A percentile compares a stretch with the other conserved stretches of the same genome.
These are phyloP conservation scores for Mesorhabditis spiculigera DNA, from an alignment of 2,888 invertebrate species.

Conservation along the genomic window DNA sequence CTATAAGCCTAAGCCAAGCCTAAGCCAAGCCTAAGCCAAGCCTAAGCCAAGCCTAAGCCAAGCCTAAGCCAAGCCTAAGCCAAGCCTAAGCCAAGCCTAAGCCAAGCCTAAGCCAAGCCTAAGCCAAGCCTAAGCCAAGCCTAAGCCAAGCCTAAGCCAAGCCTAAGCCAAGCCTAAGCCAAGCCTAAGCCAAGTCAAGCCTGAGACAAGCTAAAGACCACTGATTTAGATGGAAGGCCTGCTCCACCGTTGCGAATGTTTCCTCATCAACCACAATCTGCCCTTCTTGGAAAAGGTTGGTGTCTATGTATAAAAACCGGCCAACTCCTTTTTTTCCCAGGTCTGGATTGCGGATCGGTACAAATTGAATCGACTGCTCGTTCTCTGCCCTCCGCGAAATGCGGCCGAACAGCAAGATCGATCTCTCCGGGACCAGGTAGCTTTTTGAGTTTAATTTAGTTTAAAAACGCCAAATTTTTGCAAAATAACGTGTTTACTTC, in stretches of 20 bases:
- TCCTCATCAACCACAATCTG: constrained; percentile 52
- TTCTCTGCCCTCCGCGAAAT: constrained; percentile 55
- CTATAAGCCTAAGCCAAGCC: not conserved
- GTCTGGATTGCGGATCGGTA: constrained; percentile 58
- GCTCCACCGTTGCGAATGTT: constrained; percentile 57
- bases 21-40: not conserved
- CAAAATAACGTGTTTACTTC: not conserved
- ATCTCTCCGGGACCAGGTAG: constrained; percentile 46
- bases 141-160: not conserved
- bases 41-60: not conserved
- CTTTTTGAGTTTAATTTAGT: not conserved
- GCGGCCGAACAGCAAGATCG: constrained; percentile 52
- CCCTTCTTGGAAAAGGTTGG: constrained; percentile 55
- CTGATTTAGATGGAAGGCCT: constrained; percentile 57
- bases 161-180: not conserved
- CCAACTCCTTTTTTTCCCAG: not conserved
- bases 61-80: not conserved
- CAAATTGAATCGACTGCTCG: constrained; percentile 54
- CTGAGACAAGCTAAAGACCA: not conserved
- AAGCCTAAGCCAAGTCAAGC: not conserved
- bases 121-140: not conserved
- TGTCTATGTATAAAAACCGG: not conserved
- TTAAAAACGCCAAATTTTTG: not conserved
- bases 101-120: not conserved
- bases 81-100: not conserved